phyloP scores from a whole-genome alignment of 2,797 vertebrate genomes.

The Geotrypetes seraphini region DNA sequence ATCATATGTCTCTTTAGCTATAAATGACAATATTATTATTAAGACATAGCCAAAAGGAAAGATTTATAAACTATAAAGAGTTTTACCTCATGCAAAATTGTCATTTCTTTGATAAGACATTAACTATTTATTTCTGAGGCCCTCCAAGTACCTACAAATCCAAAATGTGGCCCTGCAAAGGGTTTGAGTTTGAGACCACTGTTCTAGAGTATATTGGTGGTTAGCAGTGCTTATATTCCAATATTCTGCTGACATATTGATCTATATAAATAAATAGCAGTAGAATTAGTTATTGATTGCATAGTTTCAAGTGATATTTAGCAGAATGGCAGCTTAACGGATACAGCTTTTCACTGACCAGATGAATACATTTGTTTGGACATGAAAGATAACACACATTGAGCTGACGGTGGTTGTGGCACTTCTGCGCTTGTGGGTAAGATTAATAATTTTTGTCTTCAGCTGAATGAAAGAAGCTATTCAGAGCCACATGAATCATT shows the following conservation, averaged over 20 bases:
- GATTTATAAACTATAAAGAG: no score
- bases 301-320: constrained; percentile 20
- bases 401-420: constrained; percentile 20
- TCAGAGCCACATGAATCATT: constrained; percentile 32
- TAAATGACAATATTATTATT: no score
- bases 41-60: no score
- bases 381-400: constrained; percentile 21
- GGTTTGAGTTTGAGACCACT: no score
- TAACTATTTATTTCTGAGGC: no score
- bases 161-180: no score
- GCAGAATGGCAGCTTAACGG: constrained; percentile 16
- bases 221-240: constrained; percentile 1
- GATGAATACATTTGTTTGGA: constrained; percentile 25
- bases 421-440: constrained; percentile 10
- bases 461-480: constrained; percentile 33
- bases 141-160: no score
- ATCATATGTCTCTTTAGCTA: no score
- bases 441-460: constrained; percentile 33
- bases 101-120: no score
- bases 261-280: constrained; percentile 2
- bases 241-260: neutral
- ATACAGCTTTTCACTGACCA: constrained; percentile 13
- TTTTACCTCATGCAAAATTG: no score
- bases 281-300: constrained; percentile 25
- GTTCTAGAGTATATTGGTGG: no score